These are phyloP conservation scores for Xiphydria camelus DNA, from an alignment of 2,888 invertebrate species.

Conservation along the genomic window DNA sequence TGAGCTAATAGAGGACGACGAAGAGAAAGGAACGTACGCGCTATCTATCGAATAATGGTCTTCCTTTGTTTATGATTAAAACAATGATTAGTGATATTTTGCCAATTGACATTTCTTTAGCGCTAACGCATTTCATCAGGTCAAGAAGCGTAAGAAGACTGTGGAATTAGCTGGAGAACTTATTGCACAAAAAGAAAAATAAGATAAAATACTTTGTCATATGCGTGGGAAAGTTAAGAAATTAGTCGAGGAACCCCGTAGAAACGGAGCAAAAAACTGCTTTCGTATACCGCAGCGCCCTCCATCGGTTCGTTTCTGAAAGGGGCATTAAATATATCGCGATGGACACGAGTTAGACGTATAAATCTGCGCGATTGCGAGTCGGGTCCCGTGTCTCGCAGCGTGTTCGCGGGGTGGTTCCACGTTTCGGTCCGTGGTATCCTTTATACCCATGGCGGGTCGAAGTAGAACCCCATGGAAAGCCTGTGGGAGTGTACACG, in stretches of 20 bases:
- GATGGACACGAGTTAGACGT: slow-evolving; percentile 38
- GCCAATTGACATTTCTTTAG: too few species aligned
- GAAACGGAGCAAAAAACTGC: too few species aligned
- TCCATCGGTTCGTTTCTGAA: slow-evolving; percentile 7
- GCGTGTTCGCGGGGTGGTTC: too few species aligned
- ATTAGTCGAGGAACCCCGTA: too few species aligned
- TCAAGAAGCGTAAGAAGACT: background rate
- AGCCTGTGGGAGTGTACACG: slow-evolving; percentile 58
- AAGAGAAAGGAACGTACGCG: too few species aligned
- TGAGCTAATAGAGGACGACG: too few species aligned
- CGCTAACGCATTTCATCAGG: too few species aligned
- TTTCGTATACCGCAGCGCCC: slow-evolving; percentile 13
- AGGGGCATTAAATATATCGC: slow-evolving; percentile 31
- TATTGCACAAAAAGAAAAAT: background rate
- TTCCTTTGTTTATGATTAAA: too few species aligned
- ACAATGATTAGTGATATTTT: too few species aligned
- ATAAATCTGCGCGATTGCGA: slow-evolving; percentile 26
- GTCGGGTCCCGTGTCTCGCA: slow-evolving; percentile 49
- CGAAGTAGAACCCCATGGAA: slow-evolving; percentile 56
- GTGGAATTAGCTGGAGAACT: background rate
- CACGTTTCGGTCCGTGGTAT: slow-evolving; percentile 46
- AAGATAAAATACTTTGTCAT: too few species aligned
- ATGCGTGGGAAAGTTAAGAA: too few species aligned
- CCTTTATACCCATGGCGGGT: slow-evolving; percentile 47
- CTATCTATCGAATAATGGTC: too few species aligned